A percentile compares a stretch with the other conserved stretches of the same genome.
These are phyloP conservation scores for Nomada hirtipes DNA, from an alignment of 2,888 invertebrate species.

Conservation along the genomic window DNA sequence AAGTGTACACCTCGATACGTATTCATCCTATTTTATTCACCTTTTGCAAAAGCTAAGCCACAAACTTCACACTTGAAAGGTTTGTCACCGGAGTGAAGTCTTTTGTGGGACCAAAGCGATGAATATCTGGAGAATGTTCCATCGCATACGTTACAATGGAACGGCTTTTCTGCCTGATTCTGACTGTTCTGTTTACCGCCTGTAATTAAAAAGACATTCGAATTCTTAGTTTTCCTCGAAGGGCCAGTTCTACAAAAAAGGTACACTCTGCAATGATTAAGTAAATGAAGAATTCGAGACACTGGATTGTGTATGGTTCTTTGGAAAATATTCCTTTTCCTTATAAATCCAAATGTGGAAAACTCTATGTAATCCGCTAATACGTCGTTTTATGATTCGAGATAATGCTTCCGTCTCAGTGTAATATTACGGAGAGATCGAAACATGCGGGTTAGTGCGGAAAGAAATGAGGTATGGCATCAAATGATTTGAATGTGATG, in stretches of 20 bases:
- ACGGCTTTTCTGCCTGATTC: slow-evolving; percentile 90
- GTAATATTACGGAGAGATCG: slow-evolving; percentile 40
- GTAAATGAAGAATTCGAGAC: slow-evolving; percentile 49
- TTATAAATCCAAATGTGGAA: slow-evolving; percentile 39
- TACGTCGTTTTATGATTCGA: slow-evolving; percentile 30
- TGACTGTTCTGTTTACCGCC: slow-evolving; percentile 84
- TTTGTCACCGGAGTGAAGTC: slow-evolving; percentile 93
- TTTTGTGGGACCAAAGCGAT: slow-evolving; percentile 95
- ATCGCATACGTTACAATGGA: slow-evolving; percentile 95
- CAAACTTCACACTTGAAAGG: slow-evolving; percentile 96
- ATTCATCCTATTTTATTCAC: slow-evolving; percentile 66
- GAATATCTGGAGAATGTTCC: slow-evolving; percentile 93
- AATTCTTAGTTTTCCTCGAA: slow-evolving; percentile 81
- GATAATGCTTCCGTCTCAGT: slow-evolving; percentile 33
- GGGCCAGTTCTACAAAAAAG: slow-evolving; percentile 83
- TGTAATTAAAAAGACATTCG: slow-evolving; percentile 79
- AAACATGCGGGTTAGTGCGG: slow-evolving; percentile 66
- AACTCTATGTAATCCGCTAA: slow-evolving; percentile 20
- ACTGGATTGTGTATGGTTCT: slow-evolving; percentile 65
- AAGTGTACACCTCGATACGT: neutral
- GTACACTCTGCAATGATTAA: slow-evolving; percentile 52
- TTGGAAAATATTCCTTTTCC: slow-evolving; percentile 31
- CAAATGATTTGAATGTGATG: slow-evolving; percentile 21
- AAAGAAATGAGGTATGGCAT: slow-evolving; percentile 45
- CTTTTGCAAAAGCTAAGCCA: slow-evolving; percentile 94